phyloP scores from a whole-genome alignment of 2,113 vertebrate species.

The Murina feae region DNA sequence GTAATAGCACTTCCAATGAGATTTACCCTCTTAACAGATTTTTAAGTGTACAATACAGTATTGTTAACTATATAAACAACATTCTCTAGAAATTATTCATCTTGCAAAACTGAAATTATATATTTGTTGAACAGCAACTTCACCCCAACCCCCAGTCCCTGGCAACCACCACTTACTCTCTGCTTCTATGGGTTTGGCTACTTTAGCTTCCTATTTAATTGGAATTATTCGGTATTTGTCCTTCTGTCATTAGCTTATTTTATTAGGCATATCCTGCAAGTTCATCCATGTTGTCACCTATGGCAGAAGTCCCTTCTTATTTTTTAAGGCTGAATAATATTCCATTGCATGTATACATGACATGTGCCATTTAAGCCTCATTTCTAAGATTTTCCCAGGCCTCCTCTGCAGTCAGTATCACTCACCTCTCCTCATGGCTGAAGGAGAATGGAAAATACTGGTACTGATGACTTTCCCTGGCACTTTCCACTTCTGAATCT shows the following conservation, averaged over 20 bases:
- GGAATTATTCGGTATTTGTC: not conserved
- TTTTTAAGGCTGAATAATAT: not conserved
- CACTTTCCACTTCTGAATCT: not conserved
- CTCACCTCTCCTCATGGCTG: not conserved
- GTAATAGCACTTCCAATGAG: not conserved
- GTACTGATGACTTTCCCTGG: not conserved
- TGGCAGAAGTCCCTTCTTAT: not conserved
- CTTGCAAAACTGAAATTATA: not conserved
- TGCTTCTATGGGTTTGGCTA: not conserved
- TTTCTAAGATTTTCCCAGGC: not conserved
- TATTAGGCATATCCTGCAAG: not conserved
- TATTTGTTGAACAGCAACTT: not conserved
- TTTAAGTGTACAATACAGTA: not conserved
- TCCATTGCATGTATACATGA: not conserved
- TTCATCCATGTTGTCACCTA: not conserved
- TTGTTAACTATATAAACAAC: too few species aligned
- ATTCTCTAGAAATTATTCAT: not conserved
- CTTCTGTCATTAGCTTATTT: not conserved
- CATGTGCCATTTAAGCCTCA: not conserved
- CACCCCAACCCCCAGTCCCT: rapidly evolving
- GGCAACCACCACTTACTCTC: not conserved
- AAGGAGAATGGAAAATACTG: not conserved
- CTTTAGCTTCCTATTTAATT: not conserved
- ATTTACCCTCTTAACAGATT: not conserved
- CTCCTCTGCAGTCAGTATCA: not conserved